phyloP scores from a whole-genome alignment of 2,113 vertebrate species.

The Rhadina sibilatrix region DNA sequence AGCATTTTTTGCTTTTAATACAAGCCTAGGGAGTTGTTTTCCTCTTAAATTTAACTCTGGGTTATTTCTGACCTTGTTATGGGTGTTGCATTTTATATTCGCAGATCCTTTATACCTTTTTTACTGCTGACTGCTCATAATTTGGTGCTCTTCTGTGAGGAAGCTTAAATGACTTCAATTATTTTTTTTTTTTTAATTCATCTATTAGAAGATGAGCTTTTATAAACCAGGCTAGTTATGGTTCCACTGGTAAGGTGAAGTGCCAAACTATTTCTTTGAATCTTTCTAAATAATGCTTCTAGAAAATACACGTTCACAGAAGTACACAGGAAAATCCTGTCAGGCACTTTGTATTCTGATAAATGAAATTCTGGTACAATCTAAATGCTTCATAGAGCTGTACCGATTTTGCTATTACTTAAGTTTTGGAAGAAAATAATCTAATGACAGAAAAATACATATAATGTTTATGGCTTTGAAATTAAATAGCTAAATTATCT shows the following conservation, averaged over 20 bases:
- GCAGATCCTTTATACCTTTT: not conserved
- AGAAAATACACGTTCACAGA: not conserved
- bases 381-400: not conserved
- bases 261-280: not conserved
- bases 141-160: not conserved
- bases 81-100: not conserved
- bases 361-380: not conserved
- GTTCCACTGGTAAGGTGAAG: not conserved
- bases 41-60: not conserved
- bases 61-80: not conserved
- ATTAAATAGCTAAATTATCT: not conserved
- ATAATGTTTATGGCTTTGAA: not conserved
- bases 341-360: not conserved
- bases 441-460: not conserved
- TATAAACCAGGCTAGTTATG: not conserved
- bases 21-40: not conserved
- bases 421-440: not conserved
- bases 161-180: not conserved
- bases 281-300: not conserved
- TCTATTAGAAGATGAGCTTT: not conserved
- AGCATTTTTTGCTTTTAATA: not conserved
- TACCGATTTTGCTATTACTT: not conserved
- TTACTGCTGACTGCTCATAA: not conserved
- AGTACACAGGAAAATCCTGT: not conserved
- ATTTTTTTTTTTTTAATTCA: slow-evolving; percentile 8